A percentile compares a stretch with the other conserved stretches of the same genome.
phyloP scores from a whole-genome alignment of 2,797 vertebrate genomes.

The Takifugu rubripes region DNA sequence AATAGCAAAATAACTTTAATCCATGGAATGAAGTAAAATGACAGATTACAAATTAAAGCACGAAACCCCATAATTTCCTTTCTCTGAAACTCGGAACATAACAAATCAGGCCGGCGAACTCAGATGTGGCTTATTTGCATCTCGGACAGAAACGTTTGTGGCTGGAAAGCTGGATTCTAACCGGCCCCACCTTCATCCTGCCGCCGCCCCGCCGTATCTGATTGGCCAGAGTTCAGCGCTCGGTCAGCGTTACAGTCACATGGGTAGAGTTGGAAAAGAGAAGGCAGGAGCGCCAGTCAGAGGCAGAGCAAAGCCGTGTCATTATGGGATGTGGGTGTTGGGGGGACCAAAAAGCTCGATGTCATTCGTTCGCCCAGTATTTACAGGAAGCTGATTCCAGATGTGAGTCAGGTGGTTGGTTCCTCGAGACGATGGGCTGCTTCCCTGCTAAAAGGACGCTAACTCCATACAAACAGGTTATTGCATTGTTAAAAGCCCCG shows the following conservation, averaged over 20 bases:
- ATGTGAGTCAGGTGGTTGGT: background rate
- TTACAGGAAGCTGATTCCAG: background rate
- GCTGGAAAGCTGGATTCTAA: background rate
- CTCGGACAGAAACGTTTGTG: background rate
- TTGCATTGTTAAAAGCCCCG: background rate
- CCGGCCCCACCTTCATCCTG: background rate
- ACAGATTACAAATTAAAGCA: slow-evolving; percentile 3
- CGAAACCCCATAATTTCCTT: background rate
- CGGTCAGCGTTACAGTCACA: background rate
- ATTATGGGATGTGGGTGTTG: background rate
- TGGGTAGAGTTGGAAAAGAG: background rate
- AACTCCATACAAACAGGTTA: background rate
- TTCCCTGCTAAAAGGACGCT: too few relatives aligned
- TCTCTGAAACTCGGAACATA: background rate
- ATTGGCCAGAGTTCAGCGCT: background rate
- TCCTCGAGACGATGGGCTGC: background rate
- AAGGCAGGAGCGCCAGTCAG: background rate
- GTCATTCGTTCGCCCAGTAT: background rate
- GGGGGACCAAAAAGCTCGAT: background rate
- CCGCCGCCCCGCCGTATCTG: background rate
- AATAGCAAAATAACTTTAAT: slow-evolving; percentile 2
- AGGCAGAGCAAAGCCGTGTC: background rate
- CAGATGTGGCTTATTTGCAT: background rate
- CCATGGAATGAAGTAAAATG: slow-evolving; percentile 1
- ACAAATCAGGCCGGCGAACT: background rate